Evolutionary conservation across 2,113 vertebrate species (phyloP).

Genomic region (Eptesicus fuscus): DNA sequence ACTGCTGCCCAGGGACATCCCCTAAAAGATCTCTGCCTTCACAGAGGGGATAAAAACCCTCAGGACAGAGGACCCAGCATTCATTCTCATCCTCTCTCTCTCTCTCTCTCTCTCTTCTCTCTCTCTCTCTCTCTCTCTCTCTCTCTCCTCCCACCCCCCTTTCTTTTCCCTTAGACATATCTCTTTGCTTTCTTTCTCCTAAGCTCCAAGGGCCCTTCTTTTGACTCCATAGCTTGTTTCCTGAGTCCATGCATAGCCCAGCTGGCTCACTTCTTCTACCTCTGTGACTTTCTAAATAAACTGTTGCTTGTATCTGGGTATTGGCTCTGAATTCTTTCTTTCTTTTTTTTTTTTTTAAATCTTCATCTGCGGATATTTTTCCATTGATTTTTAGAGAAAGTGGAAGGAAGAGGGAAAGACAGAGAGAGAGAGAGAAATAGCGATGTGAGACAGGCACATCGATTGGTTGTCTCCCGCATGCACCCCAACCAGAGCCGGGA

Average conservation of each 20-base stretch:
- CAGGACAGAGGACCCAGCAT: not conserved
- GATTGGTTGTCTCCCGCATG: too few species aligned
- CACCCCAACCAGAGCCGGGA: too few species aligned
- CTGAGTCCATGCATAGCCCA: not conserved
- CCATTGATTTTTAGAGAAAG: too few species aligned
- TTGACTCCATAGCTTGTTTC: not conserved
- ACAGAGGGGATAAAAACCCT: not conserved
- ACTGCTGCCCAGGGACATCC: not conserved
- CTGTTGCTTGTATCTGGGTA: not conserved
- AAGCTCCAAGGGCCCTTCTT: not conserved
- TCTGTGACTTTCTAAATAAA: not conserved
- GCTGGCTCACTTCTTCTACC: not conserved
- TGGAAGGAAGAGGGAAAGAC: too few species aligned
- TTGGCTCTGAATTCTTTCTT: not conserved
- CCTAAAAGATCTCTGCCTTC: not conserved
- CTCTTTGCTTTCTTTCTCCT: not conserved
- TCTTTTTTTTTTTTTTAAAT: too few species aligned
- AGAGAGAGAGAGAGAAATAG: too few species aligned
- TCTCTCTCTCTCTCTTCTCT: too few species aligned
- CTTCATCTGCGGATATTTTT: too few species aligned
- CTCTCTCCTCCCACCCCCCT: not conserved
- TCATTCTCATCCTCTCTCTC: not conserved
- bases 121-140: not conserved
- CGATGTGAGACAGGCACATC: too few species aligned
- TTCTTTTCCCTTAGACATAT: not conserved